phyloP scores from a whole-genome alignment of 2,797 vertebrate species.

The Valencia hispanica region DNA sequence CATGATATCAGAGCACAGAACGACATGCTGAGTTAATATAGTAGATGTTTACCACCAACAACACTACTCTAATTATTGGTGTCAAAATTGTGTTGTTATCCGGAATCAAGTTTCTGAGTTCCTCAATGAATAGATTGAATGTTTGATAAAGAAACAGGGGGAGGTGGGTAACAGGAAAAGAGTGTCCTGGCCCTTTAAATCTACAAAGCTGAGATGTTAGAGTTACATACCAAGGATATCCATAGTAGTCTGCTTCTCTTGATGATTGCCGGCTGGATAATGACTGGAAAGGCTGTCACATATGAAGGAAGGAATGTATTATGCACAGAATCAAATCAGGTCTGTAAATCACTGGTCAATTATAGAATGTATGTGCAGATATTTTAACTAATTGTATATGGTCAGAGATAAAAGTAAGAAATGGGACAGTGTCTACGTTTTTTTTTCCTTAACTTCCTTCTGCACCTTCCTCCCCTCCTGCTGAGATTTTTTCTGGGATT shows the following conservation, averaged over 20 bases:
- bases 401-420: background rate
- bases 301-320: slow-evolving; percentile 1
- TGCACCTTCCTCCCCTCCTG: background rate
- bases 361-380: background rate
- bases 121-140: background rate
- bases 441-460: background rate
- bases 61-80: slow-evolving; percentile 26
- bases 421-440: background rate
- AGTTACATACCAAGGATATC: slow-evolving; percentile 89
- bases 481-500: background rate
- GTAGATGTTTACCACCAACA: slow-evolving; percentile 11
- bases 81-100: no score
- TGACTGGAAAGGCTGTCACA: slow-evolving; percentile 81
- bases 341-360: background rate
- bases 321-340: slow-evolving; percentile 12
- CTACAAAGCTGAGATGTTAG: slow-evolving; percentile 5
- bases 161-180: slow-evolving; percentile 8
- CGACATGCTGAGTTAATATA: background rate
- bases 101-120: background rate
- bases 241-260: slow-evolving; percentile 90
- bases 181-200: background rate
- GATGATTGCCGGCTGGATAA: slow-evolving; percentile 86
- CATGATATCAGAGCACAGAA: slow-evolving; percentile 27
- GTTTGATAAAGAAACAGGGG: background rate
- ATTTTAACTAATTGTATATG: background rate